Conservation (phyloP, 2,113 vertebrate genomes). For the Eulemur rufifrons region DNA sequence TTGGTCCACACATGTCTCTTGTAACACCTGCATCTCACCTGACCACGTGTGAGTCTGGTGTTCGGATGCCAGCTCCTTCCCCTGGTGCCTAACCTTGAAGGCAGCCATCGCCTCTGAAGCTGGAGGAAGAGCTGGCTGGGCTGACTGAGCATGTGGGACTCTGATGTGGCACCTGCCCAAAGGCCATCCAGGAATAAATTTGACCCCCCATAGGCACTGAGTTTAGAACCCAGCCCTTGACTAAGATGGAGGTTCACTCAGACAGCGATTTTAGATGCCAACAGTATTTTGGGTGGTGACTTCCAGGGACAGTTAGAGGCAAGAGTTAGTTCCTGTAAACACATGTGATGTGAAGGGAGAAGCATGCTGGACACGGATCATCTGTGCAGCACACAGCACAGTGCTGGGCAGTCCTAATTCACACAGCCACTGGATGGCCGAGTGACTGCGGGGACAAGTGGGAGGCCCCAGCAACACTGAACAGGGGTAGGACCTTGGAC, state of each 20-base stretch:
- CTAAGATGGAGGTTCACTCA: neutral
- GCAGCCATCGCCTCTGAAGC: neutral
- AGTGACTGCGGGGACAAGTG: neutral
- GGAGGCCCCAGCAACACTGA: neutral
- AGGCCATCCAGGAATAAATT: neutral
- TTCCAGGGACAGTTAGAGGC: neutral
- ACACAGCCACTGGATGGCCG: neutral
- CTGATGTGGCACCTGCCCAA: too few relatives aligned
- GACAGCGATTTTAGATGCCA: neutral
- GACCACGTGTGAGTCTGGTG: neutral
- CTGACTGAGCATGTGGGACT: neutral
- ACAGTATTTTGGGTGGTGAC: neutral
- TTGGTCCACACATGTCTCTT: neutral
- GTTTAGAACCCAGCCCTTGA: neutral
- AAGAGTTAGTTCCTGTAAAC: neutral
- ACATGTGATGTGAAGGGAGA: neutral
- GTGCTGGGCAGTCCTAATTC: too few relatives aligned
- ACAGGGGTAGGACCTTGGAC: neutral
- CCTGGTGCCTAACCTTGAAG: neutral
- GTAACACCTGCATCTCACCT: neutral
- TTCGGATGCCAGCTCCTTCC: neutral
- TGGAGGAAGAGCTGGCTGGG: neutral
- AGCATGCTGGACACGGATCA: rapidly evolving
- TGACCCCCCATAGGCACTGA: neutral
- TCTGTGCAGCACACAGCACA: rapidly evolving